Percentiles rank a stretch among this genome's conserved stretches.
Evolutionary conservation across 2,113 vertebrate species (phyloP).

Genomic region (Hippocampus abdominalis): DNA sequence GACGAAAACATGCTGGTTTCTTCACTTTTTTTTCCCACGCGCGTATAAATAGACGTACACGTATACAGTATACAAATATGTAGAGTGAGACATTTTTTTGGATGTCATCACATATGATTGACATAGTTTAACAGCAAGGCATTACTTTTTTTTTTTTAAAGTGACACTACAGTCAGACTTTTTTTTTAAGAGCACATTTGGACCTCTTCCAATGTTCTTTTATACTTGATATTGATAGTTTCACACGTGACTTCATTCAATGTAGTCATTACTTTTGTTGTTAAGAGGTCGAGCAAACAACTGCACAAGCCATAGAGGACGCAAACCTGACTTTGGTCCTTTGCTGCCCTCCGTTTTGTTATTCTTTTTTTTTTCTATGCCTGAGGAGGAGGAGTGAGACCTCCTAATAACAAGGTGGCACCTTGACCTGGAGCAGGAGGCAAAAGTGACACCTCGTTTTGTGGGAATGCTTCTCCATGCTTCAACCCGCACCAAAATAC

Average conservation of each 20-base stretch:
- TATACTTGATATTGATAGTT: background rate
- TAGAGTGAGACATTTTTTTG: too few species aligned
- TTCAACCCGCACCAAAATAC: conserved; percentile 39
- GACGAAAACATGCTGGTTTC: too few species aligned
- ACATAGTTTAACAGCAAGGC: too few species aligned
- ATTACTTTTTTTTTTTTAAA: too few species aligned
- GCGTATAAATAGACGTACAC: too few species aligned
- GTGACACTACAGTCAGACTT: too few species aligned
- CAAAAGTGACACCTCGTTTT: conserved; percentile 63
- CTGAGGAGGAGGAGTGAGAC: conserved; percentile 18
- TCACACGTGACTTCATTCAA: background rate
- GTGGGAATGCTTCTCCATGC: conserved; percentile 63
- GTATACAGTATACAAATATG: too few species aligned
- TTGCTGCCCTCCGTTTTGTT: background rate
- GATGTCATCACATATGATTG: too few species aligned
- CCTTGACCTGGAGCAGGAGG: conserved; percentile 55
- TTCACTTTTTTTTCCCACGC: too few species aligned
- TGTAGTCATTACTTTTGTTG: background rate
- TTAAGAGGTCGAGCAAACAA: background rate
- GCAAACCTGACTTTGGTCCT: background rate
- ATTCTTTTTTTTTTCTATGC: conserved; percentile 28
- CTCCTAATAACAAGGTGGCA: conserved; percentile 9
- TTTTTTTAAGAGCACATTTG: too few species aligned
- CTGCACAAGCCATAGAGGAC: background rate
- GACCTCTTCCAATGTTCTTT: too few species aligned